Evolutionary conservation across 2,888 invertebrate species (phyloP), one percentile per base, ranked within the genome.

Genomic region (Dynastes maya): DNA sequence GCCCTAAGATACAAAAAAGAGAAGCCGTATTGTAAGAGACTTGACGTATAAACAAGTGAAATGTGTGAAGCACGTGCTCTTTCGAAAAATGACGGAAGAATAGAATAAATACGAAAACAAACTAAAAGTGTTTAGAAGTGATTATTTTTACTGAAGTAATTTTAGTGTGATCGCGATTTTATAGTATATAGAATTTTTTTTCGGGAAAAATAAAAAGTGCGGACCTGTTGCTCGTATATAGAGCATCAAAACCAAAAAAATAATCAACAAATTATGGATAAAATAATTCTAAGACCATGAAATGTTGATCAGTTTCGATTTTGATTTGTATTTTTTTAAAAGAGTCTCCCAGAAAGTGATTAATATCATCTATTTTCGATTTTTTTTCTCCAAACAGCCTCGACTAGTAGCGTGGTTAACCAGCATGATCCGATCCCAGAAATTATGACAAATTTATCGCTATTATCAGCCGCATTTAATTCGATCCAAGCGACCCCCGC

Each of bases 171-270:
- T 45, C 45, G 45, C 45, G 32, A 29, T 55, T n/a, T 76, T 77
- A 16, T 11, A 55, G 68, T 45, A 80, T 76, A 77, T 55, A 45
- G 49, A 76, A 79, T 45, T 45, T 45, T 11, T 9, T 45, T 45
- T 45, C 32, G 32, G 32, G 32, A 32, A 32, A 5, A 32, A 2
- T 5, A 32, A 32, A 81, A 80, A 76, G 81, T 80, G 78, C 82
- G 85, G 83, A 87, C 86, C 86, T 87, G 86, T 87, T 87, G 86
- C 86, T 85, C n/a, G 53, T 79, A 61, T 79, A 83, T 82, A 83
- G 79, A 78, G 77, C 78, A 63, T 13, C 32, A 32, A 5, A 32
- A 32, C 5, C 32, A 16, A 32, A 32, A 32, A 32, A 32, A 32
- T 32, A 32, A 5, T 32, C 32, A 2, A 32, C 32, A 5, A 32